These are phyloP conservation scores for Tinea pellionella DNA, from an alignment of 2,888 invertebrate species.

Conservation along the genomic window DNA sequence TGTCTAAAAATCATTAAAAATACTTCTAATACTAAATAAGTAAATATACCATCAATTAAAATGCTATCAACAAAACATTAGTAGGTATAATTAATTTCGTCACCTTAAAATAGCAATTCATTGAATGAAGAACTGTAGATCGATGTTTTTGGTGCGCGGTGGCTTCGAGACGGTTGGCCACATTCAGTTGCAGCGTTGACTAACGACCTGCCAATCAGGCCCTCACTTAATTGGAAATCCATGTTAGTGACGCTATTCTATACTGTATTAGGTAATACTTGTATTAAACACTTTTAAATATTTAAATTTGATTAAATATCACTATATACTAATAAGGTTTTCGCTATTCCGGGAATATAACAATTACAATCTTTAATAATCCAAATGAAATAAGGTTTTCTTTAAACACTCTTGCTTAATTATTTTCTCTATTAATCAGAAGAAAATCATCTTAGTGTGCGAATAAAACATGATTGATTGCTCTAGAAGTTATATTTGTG, in stretches of 20 bases:
- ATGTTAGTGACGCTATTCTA: constrained; percentile 61
- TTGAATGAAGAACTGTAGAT: constrained; percentile 9
- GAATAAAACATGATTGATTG: constrained; percentile 52
- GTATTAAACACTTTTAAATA: constrained; percentile 44
- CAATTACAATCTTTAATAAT: too few species aligned
- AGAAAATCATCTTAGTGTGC: not conserved
- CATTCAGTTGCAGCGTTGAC: constrained; percentile 58
- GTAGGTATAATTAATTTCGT: not conserved
- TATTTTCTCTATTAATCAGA: constrained; percentile 1
- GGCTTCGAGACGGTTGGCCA: constrained; percentile 28
- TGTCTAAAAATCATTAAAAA: too few species aligned
- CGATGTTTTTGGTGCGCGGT: constrained; percentile 10
- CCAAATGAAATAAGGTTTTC: not conserved
- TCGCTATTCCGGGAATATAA: too few species aligned
- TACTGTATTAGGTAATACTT: constrained; percentile 34
- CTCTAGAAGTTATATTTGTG: constrained; percentile 22
- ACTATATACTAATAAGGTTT: constrained; percentile 11
- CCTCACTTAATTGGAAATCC: constrained; percentile 69
- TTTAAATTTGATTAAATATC: constrained; percentile 19
- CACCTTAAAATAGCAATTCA: constrained; percentile 14
- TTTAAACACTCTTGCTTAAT: not conserved
- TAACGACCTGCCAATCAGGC: constrained; percentile 70
- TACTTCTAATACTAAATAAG: too few species aligned
- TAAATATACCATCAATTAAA: constrained; percentile 12
- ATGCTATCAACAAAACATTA: constrained; percentile 11